Evolutionary conservation across 35 echinoderm and acorn worm species (phyloP), one percentile per base, ranked within the genome.

Genomic region (Eucidaris tribuloides): DNA sequence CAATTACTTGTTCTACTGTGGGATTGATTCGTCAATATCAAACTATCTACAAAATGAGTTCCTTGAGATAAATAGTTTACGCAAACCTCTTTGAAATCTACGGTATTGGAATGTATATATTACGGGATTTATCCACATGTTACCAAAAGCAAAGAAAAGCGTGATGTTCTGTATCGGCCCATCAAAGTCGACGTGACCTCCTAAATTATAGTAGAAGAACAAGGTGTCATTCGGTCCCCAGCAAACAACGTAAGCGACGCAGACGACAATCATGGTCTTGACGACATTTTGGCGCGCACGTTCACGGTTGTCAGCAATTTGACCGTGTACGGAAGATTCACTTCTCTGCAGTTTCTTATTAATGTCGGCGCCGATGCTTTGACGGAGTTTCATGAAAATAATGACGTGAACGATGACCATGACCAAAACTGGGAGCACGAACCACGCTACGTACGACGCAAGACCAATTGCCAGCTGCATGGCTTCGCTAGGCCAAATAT

Each of bases 121-220:
- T 22, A 92, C 48, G 13, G 89, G 89, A 52, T 92, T 86, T 42
- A 74, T 72, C 32, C 83, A 86, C 89, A 92, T 92, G 37, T 92
- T 92, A 36, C 76, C 81, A 36, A 82, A 81, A 11, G 84, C 89
- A 4, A 86, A 42, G 2, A 68, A 50, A 13, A 86, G 63, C 1
- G 84, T 74, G 20, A 85, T 23, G 17, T 78, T 80, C 24, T 81
- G 87, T 2, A 80, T 29, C 7, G 46, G 58, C 33, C 39, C 79
- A 0, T 54, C 35, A 19, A 54, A 36, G 49, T 54, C 35, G 27
- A 34, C 30, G 23, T 4, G 35, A 37, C 79, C 79, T 2, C 79
- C 42, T 1, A 81, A 54, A 19, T 79, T 46, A 33, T 33, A 59
- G 49, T 81, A 81, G 23, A 81, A 81, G 49, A 59, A 81, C 30